Evolutionary conservation across 1,140 invertebrate genomes (phyloP), one percentile per base, ranked within the genome.

Genomic region (Bombus soroeensis): DNA sequence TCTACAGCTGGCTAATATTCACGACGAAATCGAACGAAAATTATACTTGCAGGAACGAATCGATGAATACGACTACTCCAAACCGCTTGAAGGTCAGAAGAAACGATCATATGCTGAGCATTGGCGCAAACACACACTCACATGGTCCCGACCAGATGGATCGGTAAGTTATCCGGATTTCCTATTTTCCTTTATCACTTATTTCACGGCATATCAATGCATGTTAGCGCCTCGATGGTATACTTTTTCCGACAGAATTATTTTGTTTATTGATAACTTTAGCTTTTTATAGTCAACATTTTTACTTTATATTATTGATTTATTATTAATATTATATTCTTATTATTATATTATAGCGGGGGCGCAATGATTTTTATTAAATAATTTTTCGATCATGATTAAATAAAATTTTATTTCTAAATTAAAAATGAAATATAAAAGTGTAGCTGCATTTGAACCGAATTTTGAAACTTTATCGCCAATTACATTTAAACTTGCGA

Each of bases 121-220:
- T 94, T 99, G 98, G 98, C 96, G 98, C 62, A 99, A 99, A 94
- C 98, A 99, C 94, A 98, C 98, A 0, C 93, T 99, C 10, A 96
- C 97, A 25, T 96, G 95, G 90, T 96, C 95, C 57, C 95, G 97
- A 0, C 96, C 98, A 87, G 89, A 95, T 3, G 95, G 95, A 41
- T 96, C 96, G 72, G 98, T 98, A 91, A 96, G 88, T 83, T 86
- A 96, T 79, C 28, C 64, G n/a, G n/a, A 32, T 37, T 22, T 0
- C 6, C 8, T 8, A 41, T 86, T 43, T 57, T 70, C 9, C 39
- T 8, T 53, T 71, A 66, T 82, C 72, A 13, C n/a, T 76, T n/a
- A 39, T 39, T 72, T 25, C 47, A 53, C 25, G 1, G 2, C 25
- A 3, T n/a, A 66, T 41, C 25, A 15, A 13, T 28, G 25, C 62